Evolutionary conservation across 1,140 invertebrate species (phyloP).

Genomic region (Drosophila sp.): DNA sequence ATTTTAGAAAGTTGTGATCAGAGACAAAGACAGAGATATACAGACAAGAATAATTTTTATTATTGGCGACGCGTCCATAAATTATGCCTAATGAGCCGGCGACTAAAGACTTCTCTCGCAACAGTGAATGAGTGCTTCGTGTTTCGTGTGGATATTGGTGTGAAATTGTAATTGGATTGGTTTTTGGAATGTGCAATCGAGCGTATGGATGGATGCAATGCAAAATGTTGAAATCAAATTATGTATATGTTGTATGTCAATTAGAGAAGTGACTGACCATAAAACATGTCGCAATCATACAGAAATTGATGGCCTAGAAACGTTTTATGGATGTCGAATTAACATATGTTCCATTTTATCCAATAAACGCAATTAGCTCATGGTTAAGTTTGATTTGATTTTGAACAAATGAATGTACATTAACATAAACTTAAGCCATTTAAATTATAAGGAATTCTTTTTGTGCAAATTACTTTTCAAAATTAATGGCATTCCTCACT

Average conservation of each 20-base stretch:
- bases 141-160: conserved; percentile 34
- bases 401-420: not conserved
- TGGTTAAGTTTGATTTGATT: conserved; percentile 2
- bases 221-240: conserved; percentile 54
- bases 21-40: conserved; percentile 19
- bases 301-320: conserved; percentile 6
- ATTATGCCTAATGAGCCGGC: conserved; percentile 75
- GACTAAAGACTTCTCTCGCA: conserved; percentile 27
- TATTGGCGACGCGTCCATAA: conserved; percentile 66
- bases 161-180: conserved; percentile 72
- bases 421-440: too few relatives aligned
- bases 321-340: conserved; percentile 1
- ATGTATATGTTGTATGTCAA: conserved; percentile 53
- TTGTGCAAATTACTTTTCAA: not conserved
- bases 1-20: conserved; percentile 72
- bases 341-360: conserved; percentile 2
- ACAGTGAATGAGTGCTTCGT: not conserved
- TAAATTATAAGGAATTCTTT: too few relatives aligned
- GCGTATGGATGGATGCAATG: conserved; percentile 47
- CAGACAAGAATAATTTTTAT: conserved; percentile 58
- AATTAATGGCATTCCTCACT: not conserved
- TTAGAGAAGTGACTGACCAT: conserved; percentile 55
- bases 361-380: conserved; percentile 4
- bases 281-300: conserved; percentile 55
- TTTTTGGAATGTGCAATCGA: conserved; percentile 66